Percentiles rank a stretch among this genome's conserved stretches.
These are phyloP conservation scores for Mobula hypostoma DNA, from an alignment of 2,113 vertebrate species.

Conservation along the genomic window DNA sequence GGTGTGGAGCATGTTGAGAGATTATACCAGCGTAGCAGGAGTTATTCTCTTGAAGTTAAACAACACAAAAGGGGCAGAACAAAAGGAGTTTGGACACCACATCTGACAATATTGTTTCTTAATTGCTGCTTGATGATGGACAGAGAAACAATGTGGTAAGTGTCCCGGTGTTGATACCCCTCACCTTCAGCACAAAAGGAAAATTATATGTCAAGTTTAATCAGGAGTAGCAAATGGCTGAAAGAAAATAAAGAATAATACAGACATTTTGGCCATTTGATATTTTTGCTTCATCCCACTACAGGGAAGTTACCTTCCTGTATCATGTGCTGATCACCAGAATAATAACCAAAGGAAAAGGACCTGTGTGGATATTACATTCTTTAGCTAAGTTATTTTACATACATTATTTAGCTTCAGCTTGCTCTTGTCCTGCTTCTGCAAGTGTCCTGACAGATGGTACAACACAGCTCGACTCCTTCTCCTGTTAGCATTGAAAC, in stretches of 20 bases:
- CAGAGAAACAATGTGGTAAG: background rate
- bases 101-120: background rate
- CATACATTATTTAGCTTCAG: constrained; percentile 73
- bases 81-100: background rate
- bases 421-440: constrained; percentile 75
- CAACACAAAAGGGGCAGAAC: background rate
- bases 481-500: constrained; percentile 66
- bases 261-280: background rate
- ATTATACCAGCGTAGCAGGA: background rate
- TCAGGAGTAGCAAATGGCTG: background rate
- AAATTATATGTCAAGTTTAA: background rate
- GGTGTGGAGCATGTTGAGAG: background rate
- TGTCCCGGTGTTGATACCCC: background rate
- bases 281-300: background rate
- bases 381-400: background rate
- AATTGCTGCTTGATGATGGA: background rate
- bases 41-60: background rate
- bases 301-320: background rate
- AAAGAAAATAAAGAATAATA: background rate
- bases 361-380: background rate
- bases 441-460: constrained; percentile 70
- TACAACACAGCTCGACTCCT: constrained; percentile 70
- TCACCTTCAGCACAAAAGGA: background rate
- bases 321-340: background rate
- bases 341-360: too few species aligned